phyloP scores from a whole-genome alignment of 2,797 vertebrate species.

The Acanthurus leucopareius region DNA sequence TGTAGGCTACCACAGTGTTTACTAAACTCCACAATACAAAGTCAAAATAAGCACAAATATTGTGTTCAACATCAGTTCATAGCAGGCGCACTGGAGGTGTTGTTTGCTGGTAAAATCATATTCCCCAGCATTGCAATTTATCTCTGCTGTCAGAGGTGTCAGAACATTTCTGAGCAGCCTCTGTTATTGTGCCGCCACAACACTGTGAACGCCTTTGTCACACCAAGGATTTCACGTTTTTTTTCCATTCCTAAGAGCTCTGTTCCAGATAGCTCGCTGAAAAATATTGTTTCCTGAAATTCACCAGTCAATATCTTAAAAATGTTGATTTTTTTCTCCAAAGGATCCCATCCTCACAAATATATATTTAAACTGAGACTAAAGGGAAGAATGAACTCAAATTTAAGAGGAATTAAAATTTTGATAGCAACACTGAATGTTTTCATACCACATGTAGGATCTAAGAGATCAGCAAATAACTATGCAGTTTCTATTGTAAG shows the following conservation, averaged over 20 bases:
- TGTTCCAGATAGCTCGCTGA: slow-evolving; percentile 14
- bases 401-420: background rate
- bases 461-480: background rate
- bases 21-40: background rate
- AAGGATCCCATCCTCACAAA: background rate
- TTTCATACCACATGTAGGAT: background rate
- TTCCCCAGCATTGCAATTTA: slow-evolving; percentile 6
- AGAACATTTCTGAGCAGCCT: slow-evolving; percentile 21
- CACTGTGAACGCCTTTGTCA: slow-evolving; percentile 17
- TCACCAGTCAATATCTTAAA: background rate
- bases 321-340: background rate
- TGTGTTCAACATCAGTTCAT: background rate
- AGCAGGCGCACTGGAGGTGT: background rate
- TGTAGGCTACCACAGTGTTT: background rate
- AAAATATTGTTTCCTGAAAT: slow-evolving; percentile 12
- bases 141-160: slow-evolving; percentile 14
- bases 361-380: background rate
- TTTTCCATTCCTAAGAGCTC: slow-evolving; percentile 8
- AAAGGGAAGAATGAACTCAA: no score
- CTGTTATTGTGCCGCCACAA: slow-evolving; percentile 1
- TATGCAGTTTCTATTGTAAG: background rate
- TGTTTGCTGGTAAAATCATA: slow-evolving; percentile 2
- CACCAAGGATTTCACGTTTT: slow-evolving; percentile 1
- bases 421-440: background rate
- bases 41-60: slow-evolving; percentile 1